Conservation (phyloP, 2,888 invertebrate species). For the Acleris cristana region DNA sequence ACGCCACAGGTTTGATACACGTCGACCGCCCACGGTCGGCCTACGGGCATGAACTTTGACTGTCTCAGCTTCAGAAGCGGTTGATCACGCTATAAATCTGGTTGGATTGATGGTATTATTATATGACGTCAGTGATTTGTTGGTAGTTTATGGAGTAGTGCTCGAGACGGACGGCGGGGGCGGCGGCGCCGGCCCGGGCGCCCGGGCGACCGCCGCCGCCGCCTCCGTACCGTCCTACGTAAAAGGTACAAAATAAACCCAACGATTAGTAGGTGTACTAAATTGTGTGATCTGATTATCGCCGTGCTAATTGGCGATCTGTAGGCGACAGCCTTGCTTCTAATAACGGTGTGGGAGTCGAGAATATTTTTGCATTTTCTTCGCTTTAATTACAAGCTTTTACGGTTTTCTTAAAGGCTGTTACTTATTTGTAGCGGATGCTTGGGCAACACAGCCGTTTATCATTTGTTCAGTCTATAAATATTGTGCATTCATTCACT, state of each 20-base stretch:
- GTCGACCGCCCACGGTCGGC: constrained; percentile 48
- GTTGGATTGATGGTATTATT: constrained; percentile 42
- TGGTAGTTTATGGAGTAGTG: constrained; percentile 33
- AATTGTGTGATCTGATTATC: constrained; percentile 48
- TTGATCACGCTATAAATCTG: constrained; percentile 54
- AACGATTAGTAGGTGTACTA: constrained; percentile 35
- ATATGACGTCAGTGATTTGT: constrained; percentile 42
- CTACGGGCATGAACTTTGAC: constrained; percentile 49
- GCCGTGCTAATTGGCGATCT: constrained; percentile 45
- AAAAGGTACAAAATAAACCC: constrained; percentile 18
- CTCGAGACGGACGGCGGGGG: constrained; percentile 38
- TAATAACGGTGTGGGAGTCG: constrained; percentile 45
- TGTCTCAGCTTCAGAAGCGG: constrained; percentile 40
- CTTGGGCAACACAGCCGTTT: neutral
- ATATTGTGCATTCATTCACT: constrained; percentile 5
- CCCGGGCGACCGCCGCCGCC: constrained; percentile 17
- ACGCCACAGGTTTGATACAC: constrained; percentile 22
- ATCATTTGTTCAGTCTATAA: constrained; percentile 1
- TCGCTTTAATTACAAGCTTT: constrained; percentile 5
- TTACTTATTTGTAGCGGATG: neutral
- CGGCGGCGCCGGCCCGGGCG: constrained; percentile 43
- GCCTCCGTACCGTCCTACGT: constrained; percentile 24
- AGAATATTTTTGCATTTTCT: constrained; percentile 36
- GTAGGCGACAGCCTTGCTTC: constrained; percentile 58
- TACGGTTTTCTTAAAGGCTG: constrained; percentile 2